Evolutionary conservation across 1,140 invertebrate species (phyloP), one percentile per base, ranked within the genome.

Genomic region (Leptonema lineaticorne): DNA sequence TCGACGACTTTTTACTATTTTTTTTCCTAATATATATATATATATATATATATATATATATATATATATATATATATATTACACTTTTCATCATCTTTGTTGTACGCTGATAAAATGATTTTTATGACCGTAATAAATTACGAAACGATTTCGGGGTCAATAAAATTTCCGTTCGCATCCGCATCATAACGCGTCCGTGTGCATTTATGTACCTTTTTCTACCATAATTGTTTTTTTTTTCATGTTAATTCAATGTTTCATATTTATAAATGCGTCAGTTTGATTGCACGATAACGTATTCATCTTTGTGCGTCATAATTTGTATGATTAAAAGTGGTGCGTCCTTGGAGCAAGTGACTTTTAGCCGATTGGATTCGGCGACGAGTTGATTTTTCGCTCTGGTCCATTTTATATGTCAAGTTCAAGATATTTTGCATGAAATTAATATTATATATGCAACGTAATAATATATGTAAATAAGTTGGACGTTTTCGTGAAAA

Each of bases 331-430:
- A 26, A 48, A 48, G 46, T 24, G 22, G 24, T 26, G 6, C 1
- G 50, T 53, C 50, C 22, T 53, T 53, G 50, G 14, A 53, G 27
- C 50, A 26, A 53, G 50, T 53, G 50, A 53, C 50, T 53, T 53
- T 53, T 53, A 53, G 50, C 27, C 22, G 50, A 24, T 53, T 53
- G 50, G 20, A 53, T 53, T 26, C n/a, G 20, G 50, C 11, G 27
- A 24, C n/a, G 22, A 26, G 20, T 24, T 53, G 18, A 2, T 48
- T 53, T 45, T 11, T 50, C 46, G 46, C 18, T 50, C 24, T 24
- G 46, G 18, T 22, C 18, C 50, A 11, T 53, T 53, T 26, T 4
- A 53, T 53, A 53, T 53, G 50, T 53, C 50, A 53, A 53, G 50
- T 53, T 53, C 50, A 26, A 26, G 18, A 6, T 5, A 33, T 33